Conservation (phyloP, 1,140 invertebrate species). For the Caenorhabditis tropicalis region DNA sequence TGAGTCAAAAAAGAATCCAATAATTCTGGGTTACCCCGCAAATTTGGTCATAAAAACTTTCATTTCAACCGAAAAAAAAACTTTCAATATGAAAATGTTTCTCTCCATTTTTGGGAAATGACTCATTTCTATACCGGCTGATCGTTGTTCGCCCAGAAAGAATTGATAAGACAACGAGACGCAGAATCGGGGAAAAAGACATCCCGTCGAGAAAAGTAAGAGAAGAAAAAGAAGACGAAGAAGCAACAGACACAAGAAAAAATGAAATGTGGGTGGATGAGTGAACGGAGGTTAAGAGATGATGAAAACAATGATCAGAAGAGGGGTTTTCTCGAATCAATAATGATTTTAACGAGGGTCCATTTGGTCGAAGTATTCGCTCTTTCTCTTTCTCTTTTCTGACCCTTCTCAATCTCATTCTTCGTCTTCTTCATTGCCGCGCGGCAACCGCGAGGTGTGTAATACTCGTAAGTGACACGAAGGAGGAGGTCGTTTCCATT, state of each 20-base stretch:
- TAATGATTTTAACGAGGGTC: background rate
- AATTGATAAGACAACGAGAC: conserved; percentile 25
- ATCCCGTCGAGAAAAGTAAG: conserved; percentile 2
- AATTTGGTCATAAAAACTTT: background rate
- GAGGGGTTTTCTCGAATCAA: background rate
- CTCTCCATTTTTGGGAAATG: background rate
- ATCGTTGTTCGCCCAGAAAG: background rate
- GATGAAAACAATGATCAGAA: background rate
- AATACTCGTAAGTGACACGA: conserved; percentile 8
- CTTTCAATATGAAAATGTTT: background rate
- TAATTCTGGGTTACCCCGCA: too few species aligned
- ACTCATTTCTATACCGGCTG: background rate
- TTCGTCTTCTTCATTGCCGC: background rate
- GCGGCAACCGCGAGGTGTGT: conserved; percentile 26
- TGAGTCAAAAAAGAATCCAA: too few species aligned
- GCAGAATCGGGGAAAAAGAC: conserved; percentile 11
- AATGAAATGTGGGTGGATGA: conserved; percentile 23
- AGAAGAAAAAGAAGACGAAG: background rate
- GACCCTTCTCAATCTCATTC: too few species aligned
- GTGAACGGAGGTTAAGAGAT: background rate
- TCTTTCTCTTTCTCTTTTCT: background rate
- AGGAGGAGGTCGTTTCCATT: background rate
- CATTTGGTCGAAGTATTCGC: background rate
- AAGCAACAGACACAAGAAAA: background rate
- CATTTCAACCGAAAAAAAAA: background rate